Percentiles rank a stretch among this genome's conserved stretches.
Evolutionary conservation across 2,888 invertebrate genomes (phyloP).

Genomic region (Ischnura elegans): DNA sequence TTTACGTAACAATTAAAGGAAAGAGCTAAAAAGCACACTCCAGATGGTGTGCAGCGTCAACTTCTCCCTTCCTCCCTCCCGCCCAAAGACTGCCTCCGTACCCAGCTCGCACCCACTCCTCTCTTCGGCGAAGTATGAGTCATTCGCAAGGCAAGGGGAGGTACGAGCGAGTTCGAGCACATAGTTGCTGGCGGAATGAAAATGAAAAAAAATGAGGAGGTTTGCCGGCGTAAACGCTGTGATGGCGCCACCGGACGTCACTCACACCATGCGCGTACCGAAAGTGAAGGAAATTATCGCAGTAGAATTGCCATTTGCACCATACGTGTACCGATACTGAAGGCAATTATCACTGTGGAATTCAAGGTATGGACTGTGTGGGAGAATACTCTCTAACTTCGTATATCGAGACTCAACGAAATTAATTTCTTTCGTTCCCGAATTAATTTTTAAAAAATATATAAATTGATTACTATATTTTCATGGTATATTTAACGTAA

Average conservation of each 20-base stretch:
- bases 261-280: not conserved
- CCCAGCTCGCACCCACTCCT: not conserved
- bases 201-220: not conserved
- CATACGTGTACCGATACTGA: no score
- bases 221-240: not conserved
- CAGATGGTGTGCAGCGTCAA: slow-evolving; percentile 1
- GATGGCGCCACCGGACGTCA: not conserved
- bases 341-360: no score
- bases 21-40: slow-evolving; percentile 27
- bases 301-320: no score
- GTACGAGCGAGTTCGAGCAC: not conserved
- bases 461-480: no score
- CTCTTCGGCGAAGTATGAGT: slow-evolving; percentile 25
- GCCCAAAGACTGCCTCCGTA: no score
- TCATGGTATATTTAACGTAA: no score
- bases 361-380: no score
- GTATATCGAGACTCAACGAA: no score
- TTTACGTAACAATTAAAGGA: slow-evolving; percentile 38
- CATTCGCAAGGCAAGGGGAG: not conserved
- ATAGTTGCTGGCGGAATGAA: not conserved
- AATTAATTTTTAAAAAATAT: no score
- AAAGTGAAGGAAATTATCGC: not conserved
- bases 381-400: no score
- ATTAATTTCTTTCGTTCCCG: no score
- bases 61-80: not conserved